Conservation (phyloP, 1,140 invertebrate genomes). For the Cyrtorhinus lividipennis region DNA sequence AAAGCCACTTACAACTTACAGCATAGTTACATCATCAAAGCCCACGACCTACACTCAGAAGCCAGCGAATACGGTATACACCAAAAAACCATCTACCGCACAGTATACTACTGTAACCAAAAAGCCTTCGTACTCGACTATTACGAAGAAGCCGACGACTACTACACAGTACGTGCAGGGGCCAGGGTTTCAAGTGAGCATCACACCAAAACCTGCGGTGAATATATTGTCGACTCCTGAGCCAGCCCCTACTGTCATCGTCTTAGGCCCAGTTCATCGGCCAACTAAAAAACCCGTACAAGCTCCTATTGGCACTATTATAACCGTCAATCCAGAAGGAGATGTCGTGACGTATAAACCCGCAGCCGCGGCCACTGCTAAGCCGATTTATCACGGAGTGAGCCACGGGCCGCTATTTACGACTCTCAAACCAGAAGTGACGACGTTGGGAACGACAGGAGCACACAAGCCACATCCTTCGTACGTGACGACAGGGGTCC, state of each 20-base stretch:
- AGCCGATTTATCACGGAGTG: constrained; percentile 11
- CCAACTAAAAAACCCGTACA: constrained; percentile 24
- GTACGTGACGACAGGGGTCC: background rate
- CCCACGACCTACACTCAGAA: background rate
- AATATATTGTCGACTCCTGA: constrained; percentile 30
- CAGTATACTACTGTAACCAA: constrained; percentile 5
- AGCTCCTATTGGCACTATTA: constrained; percentile 16
- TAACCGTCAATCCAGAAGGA: constrained; percentile 18
- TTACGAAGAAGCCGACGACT: constrained; percentile 18
- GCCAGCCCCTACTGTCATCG: constrained; percentile 56
- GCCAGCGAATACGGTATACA: background rate
- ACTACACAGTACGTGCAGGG: constrained; percentile 28
- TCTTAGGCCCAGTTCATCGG: constrained; percentile 39
- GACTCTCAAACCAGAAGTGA: background rate
- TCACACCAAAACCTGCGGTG: constrained; percentile 24
- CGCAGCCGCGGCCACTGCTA: constrained; percentile 5
- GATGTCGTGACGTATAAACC: constrained; percentile 19
- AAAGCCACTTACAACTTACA: background rate
- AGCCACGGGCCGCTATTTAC: constrained; percentile 2
- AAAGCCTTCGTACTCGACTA: constrained; percentile 6
- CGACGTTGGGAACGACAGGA: constrained; percentile 2
- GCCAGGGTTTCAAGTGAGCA: constrained; percentile 26
- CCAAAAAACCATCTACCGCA: background rate
- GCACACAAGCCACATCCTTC: background rate
- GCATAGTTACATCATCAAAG: background rate